Percentiles rank a stretch among this genome's conserved stretches.
phyloP scores from a whole-genome alignment of 2,113 vertebrate genomes.

The Cygnus atratus region DNA sequence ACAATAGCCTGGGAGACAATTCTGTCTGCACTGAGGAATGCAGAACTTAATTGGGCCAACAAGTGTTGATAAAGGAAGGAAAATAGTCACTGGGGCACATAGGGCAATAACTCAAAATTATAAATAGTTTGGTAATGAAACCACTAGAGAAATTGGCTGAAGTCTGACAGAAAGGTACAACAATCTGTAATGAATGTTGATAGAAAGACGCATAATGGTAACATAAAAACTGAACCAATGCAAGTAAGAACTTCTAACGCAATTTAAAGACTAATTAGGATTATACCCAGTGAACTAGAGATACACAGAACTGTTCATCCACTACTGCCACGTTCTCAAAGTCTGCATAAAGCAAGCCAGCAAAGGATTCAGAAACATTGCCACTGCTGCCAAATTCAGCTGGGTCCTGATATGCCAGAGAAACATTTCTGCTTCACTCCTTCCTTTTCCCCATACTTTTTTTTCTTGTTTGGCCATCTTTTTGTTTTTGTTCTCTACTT shows the following conservation, averaged over 20 bases:
- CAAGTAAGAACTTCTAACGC: background rate
- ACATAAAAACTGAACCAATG: background rate
- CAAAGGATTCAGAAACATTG: accelerated
- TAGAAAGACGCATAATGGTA: background rate
- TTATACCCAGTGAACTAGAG: background rate
- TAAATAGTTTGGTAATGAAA: background rate
- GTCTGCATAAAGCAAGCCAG: background rate
- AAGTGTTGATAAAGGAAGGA: background rate
- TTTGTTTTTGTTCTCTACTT: background rate
- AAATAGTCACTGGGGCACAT: background rate
- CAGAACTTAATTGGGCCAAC: background rate
- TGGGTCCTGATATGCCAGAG: background rate
- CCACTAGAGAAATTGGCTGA: background rate
- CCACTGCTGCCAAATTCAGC: background rate
- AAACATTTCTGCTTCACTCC: background rate
- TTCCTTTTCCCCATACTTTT: background rate
- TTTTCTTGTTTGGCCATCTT: background rate
- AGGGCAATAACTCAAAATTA: background rate
- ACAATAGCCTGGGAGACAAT: background rate
- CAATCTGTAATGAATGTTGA: background rate
- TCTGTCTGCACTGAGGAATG: background rate
- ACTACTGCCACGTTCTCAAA: background rate
- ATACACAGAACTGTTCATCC: background rate
- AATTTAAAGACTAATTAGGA: background rate
- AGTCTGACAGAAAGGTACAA: background rate